Evolutionary conservation across 2,888 invertebrate species (phyloP).

Genomic region (Oegoconia quadripuncta): DNA sequence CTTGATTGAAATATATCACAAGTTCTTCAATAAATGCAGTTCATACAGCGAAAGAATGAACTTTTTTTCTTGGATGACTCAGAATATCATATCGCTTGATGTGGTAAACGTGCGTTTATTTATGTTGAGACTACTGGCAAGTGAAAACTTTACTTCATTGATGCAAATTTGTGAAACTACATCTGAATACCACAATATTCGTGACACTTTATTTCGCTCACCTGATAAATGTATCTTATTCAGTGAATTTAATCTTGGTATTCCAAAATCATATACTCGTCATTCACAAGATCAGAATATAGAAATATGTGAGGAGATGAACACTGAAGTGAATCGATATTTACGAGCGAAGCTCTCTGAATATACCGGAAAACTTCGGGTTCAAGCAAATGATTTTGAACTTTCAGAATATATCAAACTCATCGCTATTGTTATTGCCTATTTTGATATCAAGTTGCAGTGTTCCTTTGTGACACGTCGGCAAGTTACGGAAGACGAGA

Average conservation of each 20-base stretch:
- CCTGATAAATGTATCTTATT: slow-evolving; percentile 54
- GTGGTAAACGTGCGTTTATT: slow-evolving; percentile 34
- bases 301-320: slow-evolving; percentile 36
- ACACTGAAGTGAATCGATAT: slow-evolving; percentile 30
- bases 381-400: slow-evolving; percentile 27
- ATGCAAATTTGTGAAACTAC: slow-evolving; percentile 1
- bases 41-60: slow-evolving; percentile 38
- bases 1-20: slow-evolving; percentile 42
- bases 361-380: slow-evolving; percentile 19
- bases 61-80: slow-evolving; percentile 52
- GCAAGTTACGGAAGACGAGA: slow-evolving; percentile 29
- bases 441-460: slow-evolving; percentile 42
- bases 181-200: slow-evolving; percentile 28
- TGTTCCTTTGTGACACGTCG: slow-evolving; percentile 30
- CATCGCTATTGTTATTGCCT: slow-evolving; percentile 34
- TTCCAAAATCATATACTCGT: slow-evolving; percentile 11
- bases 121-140: slow-evolving; percentile 45
- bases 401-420: slow-evolving; percentile 37
- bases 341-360: slow-evolving; percentile 30
- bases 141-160: slow-evolving; percentile 43
- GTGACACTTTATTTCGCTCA: slow-evolving; percentile 45
- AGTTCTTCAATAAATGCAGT: slow-evolving; percentile 57
- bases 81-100: slow-evolving; percentile 33
- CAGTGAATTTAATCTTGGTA: slow-evolving; percentile 53
- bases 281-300: slow-evolving; percentile 9